phyloP scores from a whole-genome alignment of 2,888 invertebrate genomes.

The Cylloceria caligata region DNA sequence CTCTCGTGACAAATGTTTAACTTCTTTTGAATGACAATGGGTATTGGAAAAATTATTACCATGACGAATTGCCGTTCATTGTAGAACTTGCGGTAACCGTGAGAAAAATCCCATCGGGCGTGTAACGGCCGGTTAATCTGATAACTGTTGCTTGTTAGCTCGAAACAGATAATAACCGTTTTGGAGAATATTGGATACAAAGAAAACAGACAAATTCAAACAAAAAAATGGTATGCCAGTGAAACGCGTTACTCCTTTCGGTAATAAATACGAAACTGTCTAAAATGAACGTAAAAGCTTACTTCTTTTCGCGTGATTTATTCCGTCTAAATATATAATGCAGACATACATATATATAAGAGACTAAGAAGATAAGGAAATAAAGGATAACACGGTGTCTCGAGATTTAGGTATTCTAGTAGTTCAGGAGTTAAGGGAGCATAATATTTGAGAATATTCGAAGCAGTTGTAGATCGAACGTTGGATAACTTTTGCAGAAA shows the following conservation, averaged over 20 bases:
- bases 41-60: too few species aligned
- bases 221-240: too few species aligned
- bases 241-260: too few species aligned
- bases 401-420: neutral
- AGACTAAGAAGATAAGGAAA: conserved; percentile 22
- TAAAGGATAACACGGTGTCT: conserved; percentile 18
- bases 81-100: neutral
- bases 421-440: conserved; percentile 10
- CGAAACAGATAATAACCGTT: neutral
- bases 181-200: too few species aligned
- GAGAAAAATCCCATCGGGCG: neutral
- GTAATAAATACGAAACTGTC: too few species aligned
- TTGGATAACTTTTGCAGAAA: conserved; percentile 5
- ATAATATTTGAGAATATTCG: conserved; percentile 1
- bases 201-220: too few species aligned
- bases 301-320: conserved; percentile 14
- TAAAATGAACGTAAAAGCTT: conserved; percentile 24
- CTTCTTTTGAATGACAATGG: too few species aligned
- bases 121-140: conserved; percentile 1
- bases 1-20: too few species aligned
- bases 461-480: conserved; percentile 7
- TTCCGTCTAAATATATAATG: conserved; percentile 7
- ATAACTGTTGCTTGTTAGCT: conserved; percentile 3
- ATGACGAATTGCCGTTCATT: too few species aligned
- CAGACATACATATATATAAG: too few species aligned